Evolutionary conservation across 2,888 invertebrate genomes (phyloP).

Genomic region (Platynereis dumerilii): DNA sequence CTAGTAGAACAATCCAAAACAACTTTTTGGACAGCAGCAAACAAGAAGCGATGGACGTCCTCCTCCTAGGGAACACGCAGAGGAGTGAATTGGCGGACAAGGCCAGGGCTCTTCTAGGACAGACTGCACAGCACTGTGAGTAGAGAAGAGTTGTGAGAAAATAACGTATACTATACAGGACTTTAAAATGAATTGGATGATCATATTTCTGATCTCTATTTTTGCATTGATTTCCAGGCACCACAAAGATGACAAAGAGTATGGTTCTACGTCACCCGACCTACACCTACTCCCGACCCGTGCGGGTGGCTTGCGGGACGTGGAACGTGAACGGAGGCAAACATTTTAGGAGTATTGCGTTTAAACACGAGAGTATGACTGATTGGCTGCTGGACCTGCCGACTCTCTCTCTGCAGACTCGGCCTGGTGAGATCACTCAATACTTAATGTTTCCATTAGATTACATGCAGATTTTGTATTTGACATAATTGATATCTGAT

Average conservation of each 20-base stretch:
- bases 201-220: too few relatives aligned
- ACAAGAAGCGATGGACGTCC: slow-evolving; percentile 96
- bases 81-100: slow-evolving; percentile 91
- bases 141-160: not conserved
- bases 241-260: slow-evolving; percentile 7
- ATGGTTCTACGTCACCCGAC: slow-evolving; percentile 50
- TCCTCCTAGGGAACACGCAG: slow-evolving; percentile 88
- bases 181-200: too few relatives aligned
- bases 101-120: slow-evolving; percentile 70
- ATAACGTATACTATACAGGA: too few relatives aligned
- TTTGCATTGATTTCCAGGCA: slow-evolving; percentile 3
- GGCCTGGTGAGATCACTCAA: slow-evolving; percentile 45
- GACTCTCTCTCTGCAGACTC: slow-evolving; percentile 64
- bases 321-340: slow-evolving; percentile 99
- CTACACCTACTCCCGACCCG: slow-evolving; percentile 45
- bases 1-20: slow-evolving; percentile 97
- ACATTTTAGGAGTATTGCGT: slow-evolving; percentile 94
- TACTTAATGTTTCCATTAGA: too few relatives aligned
- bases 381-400: slow-evolving; percentile 79
- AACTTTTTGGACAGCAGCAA: slow-evolving; percentile 89
- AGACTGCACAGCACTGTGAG: slow-evolving; percentile 53
- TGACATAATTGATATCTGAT: too few relatives aligned
- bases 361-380: slow-evolving; percentile 70
- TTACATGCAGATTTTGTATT: too few relatives aligned
- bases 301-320: slow-evolving; percentile 89